Base-by-base conservation (phyloP, 2,888 invertebrate species). In the Agrotis segetum region DNA sequence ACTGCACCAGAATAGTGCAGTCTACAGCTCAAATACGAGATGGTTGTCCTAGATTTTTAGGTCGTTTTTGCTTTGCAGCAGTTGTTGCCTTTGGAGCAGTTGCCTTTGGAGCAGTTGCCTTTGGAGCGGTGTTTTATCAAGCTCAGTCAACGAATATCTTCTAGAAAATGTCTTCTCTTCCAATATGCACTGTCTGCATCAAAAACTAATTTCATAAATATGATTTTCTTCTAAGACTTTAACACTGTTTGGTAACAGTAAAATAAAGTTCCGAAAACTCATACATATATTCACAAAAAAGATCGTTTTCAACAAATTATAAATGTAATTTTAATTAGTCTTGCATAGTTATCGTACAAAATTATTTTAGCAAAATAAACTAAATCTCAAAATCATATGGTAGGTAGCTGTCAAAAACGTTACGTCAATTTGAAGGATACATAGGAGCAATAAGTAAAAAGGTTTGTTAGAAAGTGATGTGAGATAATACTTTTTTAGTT, bases 301-400 rank as follows among this genome's bases (percentile, higher is more conserved):
- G 5, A 56, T 17, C 24, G 56, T 66, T 72, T 67, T 66, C 3
- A 56, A 50, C 14, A 17, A 64, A 53, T 34, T 66, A 53, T 68
- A 58, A 64, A 49, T 50, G 13, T 29, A 68, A 81, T 73, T 72
- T 67, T 81, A 17, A 11, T 14, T n/a, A 66, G 11, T 44, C 64
- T 59, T 29, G 29, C 59, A 63, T 78, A 75, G 34, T 66, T 53
- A 56, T 52, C 47, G 34, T 66, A 79, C 44, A 71, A 77, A 78
- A 77, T 75, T 80, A 75, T 67, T 77, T 73, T 56, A 56, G 58
- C 61, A 59, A 79, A 67, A 58, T 71, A 60, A 82, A 84, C 75
- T 78, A 71, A 47, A 68, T 66, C 76, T 77, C 67, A 82, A 80
- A 81, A 74, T 74, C 81, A 79, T 80, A 70, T 66, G 77, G 67